Percentiles rank a stretch among this genome's conserved stretches.
Evolutionary conservation across 2,797 vertebrate species (phyloP).

Genomic region (Danio kyathit): DNA sequence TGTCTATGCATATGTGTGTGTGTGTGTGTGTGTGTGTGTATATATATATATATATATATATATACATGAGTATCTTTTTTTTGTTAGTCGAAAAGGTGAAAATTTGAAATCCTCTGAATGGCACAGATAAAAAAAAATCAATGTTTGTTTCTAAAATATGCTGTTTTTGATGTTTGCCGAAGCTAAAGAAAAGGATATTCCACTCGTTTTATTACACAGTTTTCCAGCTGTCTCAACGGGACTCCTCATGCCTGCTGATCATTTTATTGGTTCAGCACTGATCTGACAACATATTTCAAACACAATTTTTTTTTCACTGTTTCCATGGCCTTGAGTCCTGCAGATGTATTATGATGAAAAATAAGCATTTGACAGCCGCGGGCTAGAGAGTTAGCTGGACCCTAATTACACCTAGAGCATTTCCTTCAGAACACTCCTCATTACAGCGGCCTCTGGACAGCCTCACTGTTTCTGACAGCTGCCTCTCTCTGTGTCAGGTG

Average conservation of each 20-base stretch:
- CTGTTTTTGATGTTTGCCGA: neutral
- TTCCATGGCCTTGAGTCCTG: constrained; percentile 51
- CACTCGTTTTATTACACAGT: constrained; percentile 39
- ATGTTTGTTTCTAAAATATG: neutral
- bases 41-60: no score
- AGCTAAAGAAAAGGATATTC: constrained; percentile 40
- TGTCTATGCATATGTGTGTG: no score
- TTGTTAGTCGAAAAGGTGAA: no score
- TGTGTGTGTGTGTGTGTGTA: no score
- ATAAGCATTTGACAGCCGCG: constrained; percentile 39
- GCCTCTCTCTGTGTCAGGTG: constrained; percentile 60
- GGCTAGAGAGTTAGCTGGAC: constrained; percentile 50
- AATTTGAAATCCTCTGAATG: neutral
- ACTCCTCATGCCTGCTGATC: constrained; percentile 18
- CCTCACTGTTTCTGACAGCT: constrained; percentile 47
- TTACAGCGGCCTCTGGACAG: constrained; percentile 55
- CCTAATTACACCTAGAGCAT: constrained; percentile 55
- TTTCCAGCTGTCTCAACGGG: constrained; percentile 35
- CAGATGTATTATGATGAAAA: constrained; percentile 48
- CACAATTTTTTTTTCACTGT: neutral
- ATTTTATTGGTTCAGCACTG: constrained; percentile 46
- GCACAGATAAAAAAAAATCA: neutral
- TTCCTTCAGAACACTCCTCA: constrained; percentile 55
- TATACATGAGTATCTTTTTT: no score
- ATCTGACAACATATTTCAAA: constrained; percentile 48